Conservation (phyloP, 1,140 invertebrate species). For the Drosophila pandora region DNA sequence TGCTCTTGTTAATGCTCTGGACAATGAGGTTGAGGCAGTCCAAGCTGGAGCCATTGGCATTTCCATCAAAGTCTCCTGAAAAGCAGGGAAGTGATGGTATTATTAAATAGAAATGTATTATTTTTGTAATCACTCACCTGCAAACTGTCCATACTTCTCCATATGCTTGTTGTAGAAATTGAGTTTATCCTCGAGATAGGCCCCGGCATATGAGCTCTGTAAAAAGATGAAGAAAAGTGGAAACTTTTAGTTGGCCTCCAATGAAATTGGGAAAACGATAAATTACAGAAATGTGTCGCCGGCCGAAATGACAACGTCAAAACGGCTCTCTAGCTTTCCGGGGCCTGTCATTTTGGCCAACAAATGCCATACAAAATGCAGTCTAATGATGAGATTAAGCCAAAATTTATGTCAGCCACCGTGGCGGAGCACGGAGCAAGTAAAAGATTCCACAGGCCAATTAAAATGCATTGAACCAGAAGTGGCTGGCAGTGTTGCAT, state of each 20-base stretch:
- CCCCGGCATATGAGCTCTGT: slow-evolving; percentile 81
- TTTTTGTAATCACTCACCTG: slow-evolving; percentile 52
- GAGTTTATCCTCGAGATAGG: slow-evolving; percentile 78
- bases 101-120: neutral
- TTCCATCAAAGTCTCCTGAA: slow-evolving; percentile 50
- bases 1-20: slow-evolving; percentile 86
- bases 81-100: slow-evolving; percentile 8
- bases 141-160: slow-evolving; percentile 74
- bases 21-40: slow-evolving; percentile 88
- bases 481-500: slow-evolving; percentile 10
- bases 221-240: slow-evolving; percentile 24
- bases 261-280: slow-evolving; percentile 48
- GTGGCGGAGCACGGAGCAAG: neutral
- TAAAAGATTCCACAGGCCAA: slow-evolving; percentile 60
- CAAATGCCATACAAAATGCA: slow-evolving; percentile 59
- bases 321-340: slow-evolving; percentile 20
- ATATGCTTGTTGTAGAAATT: slow-evolving; percentile 69
- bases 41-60: slow-evolving; percentile 85
- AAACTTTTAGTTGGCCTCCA: slow-evolving; percentile 21
- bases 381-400: slow-evolving; percentile 79
- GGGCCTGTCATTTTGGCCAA: slow-evolving; percentile 54
- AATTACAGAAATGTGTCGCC: slow-evolving; percentile 48
- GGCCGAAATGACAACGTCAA: slow-evolving; percentile 58
- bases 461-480: slow-evolving; percentile 83
- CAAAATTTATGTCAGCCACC: slow-evolving; percentile 62